Base-by-base conservation (phyloP, 1,140 invertebrate genomes). In the Drosophila pachea region DNA sequence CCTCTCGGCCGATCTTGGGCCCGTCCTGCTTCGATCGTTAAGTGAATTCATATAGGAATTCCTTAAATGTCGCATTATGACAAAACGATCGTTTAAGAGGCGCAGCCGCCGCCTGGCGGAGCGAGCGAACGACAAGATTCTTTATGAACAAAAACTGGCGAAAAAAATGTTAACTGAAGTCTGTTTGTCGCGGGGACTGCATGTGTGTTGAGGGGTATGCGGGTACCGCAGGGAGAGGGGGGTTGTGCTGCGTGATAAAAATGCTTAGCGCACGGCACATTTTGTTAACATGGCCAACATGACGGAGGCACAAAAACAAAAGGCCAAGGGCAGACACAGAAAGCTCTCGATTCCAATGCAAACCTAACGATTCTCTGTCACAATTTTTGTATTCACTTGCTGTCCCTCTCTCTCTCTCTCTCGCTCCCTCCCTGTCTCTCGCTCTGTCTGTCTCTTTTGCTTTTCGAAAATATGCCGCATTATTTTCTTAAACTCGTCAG, bases 31-130 rank as follows among this genome's bases (percentile, higher is more conserved):
- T 12, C 77, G 76, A 72, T 81, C 70, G 73, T 81, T 86, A 86
- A 86, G 81, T 77, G 81, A 86, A 86, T 86, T 86, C 81, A 86
- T 86, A 86, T 86, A 86, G 81, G 86, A 86, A 86, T 86, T 86
- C 81, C 82, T 86, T 86, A 86, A 86, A 86, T 86, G 81, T 86
- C 81, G 81, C 81, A 86, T 86, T 86, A 86, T 86, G 81, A 86
- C 81, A 86, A 86, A 86, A 86, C 82, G 81, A 77, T 86, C 81
- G 68, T 81, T 86, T 86, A 86, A 74, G 52, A 71, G 45, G 35
- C 40, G 33, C 14, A 36, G 22, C 32, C 31, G 12, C 22, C 22
- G 22, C 22, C 1, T 22, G 22, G 14, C 11, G 33, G 14, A 38
- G 33, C 36, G 42, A 61, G 43, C 16, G 48, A 38, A 52, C 48